Evolutionary conservation across 2,797 vertebrate species (phyloP).

Genomic region (Spatula versicolor): DNA sequence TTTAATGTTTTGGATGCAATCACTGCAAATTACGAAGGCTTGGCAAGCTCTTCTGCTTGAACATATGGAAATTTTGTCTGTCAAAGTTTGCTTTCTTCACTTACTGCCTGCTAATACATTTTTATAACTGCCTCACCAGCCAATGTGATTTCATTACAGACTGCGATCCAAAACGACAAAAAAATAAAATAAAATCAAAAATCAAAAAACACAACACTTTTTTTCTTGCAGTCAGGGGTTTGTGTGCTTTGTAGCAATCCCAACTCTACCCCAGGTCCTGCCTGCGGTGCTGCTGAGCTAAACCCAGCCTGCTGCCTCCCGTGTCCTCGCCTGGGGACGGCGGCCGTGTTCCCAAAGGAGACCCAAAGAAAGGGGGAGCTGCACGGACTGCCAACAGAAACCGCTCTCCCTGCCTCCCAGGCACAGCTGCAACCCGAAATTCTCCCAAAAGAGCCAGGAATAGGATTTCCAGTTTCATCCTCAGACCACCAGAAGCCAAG

Average conservation of each 20-base stretch:
- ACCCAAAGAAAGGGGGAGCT: not conserved
- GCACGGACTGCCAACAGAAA: rapidly evolving
- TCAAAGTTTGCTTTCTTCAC: conserved; percentile 54
- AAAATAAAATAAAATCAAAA: not conserved
- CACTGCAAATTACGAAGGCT: conserved; percentile 49
- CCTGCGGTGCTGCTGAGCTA: not conserved
- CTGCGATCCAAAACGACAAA: not conserved
- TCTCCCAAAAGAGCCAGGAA: not conserved
- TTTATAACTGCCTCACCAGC: conserved; percentile 24
- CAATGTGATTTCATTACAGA: conserved; percentile 9
- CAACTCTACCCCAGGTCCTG: not conserved
- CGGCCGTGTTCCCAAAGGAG: not conserved
- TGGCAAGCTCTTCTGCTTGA: conserved; percentile 46
- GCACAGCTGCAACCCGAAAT: not conserved
- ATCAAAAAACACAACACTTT: not conserved
- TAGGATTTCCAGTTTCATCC: not conserved
- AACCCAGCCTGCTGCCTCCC: not conserved
- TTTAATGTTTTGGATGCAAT: conserved; percentile 64
- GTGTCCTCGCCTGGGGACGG: rapidly evolving
- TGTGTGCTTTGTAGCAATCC: not conserved
- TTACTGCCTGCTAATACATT: conserved; percentile 56
- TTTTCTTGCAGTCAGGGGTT: not conserved
- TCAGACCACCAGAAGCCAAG: not conserved
- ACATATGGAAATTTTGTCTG: conserved; percentile 59
- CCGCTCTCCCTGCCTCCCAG: rapidly evolving